A percentile compares a stretch with the other conserved stretches of the same genome.
phyloP scores from a whole-genome alignment of 2,888 invertebrate species.

The Phengaris alcon region DNA sequence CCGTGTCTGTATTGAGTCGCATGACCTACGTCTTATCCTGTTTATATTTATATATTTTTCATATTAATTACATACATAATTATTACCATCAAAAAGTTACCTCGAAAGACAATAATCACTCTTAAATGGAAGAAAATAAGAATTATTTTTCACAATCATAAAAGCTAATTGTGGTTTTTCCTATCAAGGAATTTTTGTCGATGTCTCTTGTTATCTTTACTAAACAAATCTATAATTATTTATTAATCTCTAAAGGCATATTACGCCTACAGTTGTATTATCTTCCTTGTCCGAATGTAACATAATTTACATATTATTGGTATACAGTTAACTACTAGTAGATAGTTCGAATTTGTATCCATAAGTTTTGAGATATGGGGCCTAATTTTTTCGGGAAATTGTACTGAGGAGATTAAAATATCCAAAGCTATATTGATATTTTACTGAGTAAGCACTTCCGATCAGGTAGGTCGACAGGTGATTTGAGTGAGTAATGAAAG shows the following conservation, averaged over 20 bases:
- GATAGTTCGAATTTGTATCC: neutral
- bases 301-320: neutral
- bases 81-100: neutral
- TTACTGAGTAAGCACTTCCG: too few relatives aligned
- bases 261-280: constrained; percentile 4
- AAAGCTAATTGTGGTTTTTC: neutral
- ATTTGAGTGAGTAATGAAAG: too few relatives aligned
- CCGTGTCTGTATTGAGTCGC: too few relatives aligned
- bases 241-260: constrained; percentile 22
- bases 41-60: neutral
- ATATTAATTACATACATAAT: neutral
- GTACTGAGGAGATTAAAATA: neutral
- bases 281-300: constrained; percentile 3
- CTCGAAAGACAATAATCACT: neutral
- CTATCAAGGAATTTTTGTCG: neutral
- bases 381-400: neutral
- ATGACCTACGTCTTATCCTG: neutral
- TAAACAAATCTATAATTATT: constrained; percentile 23
- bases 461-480: too few relatives aligned
- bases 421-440: too few relatives aligned
- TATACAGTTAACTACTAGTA: neutral
- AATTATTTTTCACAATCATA: neutral
- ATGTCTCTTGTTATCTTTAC: neutral
- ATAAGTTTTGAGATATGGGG: neutral
- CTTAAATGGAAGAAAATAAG: neutral